These are phyloP conservation scores for Rotaria magnacalcarata DNA, from an alignment of 2,888 invertebrate species.

Conservation along the genomic window DNA sequence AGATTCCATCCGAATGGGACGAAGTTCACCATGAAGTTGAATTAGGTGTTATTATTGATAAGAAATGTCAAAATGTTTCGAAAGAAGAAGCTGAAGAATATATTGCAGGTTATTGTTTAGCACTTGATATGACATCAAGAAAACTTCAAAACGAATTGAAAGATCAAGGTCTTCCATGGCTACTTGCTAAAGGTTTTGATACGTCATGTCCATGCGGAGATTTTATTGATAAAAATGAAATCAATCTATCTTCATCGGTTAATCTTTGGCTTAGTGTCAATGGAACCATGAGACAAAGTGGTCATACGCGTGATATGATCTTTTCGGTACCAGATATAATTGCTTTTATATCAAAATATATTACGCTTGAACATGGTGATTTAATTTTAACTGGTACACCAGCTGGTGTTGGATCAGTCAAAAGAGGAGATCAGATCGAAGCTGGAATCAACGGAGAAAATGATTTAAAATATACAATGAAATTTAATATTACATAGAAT, in stretches of 20 bases:
- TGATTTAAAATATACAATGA: conserved; percentile 44
- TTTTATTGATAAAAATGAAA: conserved; percentile 64
- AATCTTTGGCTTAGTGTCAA: conserved; percentile 62
- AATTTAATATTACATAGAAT: neutral
- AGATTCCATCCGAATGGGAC: conserved; percentile 68
- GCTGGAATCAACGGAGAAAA: conserved; percentile 61
- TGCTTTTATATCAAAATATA: conserved; percentile 67
- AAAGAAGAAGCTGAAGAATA: conserved; percentile 64
- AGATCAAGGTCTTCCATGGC: conserved; percentile 70
- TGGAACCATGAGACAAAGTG: conserved; percentile 64
- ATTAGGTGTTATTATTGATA: conserved; percentile 70
- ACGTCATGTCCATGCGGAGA: conserved; percentile 71
- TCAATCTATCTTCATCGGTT: conserved; percentile 50
- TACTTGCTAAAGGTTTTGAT: conserved; percentile 73
- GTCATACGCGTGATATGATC: conserved; percentile 69
- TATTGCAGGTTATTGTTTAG: conserved; percentile 70
- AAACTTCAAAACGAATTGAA: conserved; percentile 62
- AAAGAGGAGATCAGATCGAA: conserved; percentile 67
- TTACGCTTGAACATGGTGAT: conserved; percentile 72
- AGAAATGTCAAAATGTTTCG: conserved; percentile 64
- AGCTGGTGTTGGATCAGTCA: conserved; percentile 67
- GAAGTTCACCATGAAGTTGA: conserved; percentile 72
- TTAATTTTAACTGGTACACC: conserved; percentile 73
- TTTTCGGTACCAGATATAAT: conserved; percentile 68
- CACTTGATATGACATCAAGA: conserved; percentile 71